Percentiles rank a stretch among this genome's conserved stretches.
phyloP scores from a whole-genome alignment of 2,888 invertebrate species.

The Drosophila mettleri region DNA sequence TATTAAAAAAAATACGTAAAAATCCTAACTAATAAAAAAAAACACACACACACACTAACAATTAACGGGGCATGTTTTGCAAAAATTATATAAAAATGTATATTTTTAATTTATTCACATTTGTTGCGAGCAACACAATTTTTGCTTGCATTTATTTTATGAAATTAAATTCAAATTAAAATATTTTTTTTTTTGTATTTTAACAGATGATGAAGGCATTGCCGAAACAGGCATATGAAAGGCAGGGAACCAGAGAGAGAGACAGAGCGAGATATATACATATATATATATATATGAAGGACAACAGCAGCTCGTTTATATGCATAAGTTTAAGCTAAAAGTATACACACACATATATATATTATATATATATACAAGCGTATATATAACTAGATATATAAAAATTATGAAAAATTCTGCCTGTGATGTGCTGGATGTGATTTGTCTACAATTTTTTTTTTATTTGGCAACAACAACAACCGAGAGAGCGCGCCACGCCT shows the following conservation, averaged over 20 bases:
- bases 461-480: slow-evolving; percentile 48
- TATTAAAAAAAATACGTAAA: background rate
- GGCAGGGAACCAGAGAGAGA: background rate
- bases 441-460: slow-evolving; percentile 61
- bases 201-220: slow-evolving; percentile 97
- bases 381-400: slow-evolving; percentile 25
- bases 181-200: slow-evolving; percentile 66
- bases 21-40: slow-evolving; percentile 14
- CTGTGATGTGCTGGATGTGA: slow-evolving; percentile 78
- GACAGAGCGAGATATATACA: slow-evolving; percentile 9
- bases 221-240: slow-evolving; percentile 93
- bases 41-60: slow-evolving; percentile 19
- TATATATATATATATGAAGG: slow-evolving; percentile 7
- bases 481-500: slow-evolving; percentile 46
- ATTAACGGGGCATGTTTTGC: slow-evolving; percentile 29
- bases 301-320: slow-evolving; percentile 21
- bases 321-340: slow-evolving; percentile 28
- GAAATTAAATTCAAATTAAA: background rate
- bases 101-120: background rate
- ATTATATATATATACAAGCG: slow-evolving; percentile 9
- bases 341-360: slow-evolving; percentile 36
- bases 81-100: background rate
- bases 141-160: background rate
- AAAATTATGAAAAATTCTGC: slow-evolving; percentile 57
- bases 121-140: background rate